Conservation (phyloP, 2,888 invertebrate genomes). For the Thereva unica region DNA sequence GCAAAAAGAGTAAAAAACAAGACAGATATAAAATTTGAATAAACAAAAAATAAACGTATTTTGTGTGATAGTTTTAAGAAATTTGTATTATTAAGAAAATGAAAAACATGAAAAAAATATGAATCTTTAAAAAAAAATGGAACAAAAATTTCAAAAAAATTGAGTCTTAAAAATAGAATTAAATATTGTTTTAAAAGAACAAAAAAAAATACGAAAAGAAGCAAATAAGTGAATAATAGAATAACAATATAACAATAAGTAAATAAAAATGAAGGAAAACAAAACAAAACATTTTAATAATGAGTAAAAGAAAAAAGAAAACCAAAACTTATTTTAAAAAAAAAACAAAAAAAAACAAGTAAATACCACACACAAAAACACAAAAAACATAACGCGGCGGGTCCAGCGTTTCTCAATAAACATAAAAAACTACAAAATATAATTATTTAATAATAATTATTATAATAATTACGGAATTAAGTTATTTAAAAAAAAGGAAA, state of each 20-base stretch:
- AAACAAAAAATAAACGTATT: constrained; percentile 24
- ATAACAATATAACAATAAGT: constrained; percentile 15
- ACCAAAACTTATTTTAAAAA: constrained; percentile 13
- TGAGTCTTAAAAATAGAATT: constrained; percentile 6
- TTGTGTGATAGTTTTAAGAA: constrained; percentile 23
- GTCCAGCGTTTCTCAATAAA: constrained; percentile 37
- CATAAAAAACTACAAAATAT: constrained; percentile 5
- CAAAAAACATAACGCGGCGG: constrained; percentile 38
- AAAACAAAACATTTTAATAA: constrained; percentile 15
- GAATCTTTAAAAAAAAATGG: neutral
- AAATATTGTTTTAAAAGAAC: neutral
- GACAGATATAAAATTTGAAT: constrained; percentile 15
- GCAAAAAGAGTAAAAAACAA: constrained; percentile 14
- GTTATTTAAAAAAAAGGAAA: no score
- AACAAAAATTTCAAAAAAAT: neutral
- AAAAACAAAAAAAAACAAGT: constrained; percentile 9
- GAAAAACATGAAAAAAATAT: constrained; percentile 16
- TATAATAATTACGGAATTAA: no score
- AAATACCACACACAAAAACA: constrained; percentile 9
- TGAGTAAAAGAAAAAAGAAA: constrained; percentile 14
- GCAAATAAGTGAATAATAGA: neutral
- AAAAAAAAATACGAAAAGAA: constrained; percentile 15
- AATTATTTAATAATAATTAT: neutral
- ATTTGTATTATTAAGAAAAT: constrained; percentile 21
- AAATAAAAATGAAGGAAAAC: neutral